Evolutionary conservation across 2,797 vertebrate species (phyloP).

Genomic region (Thripadectes ignobilis): DNA sequence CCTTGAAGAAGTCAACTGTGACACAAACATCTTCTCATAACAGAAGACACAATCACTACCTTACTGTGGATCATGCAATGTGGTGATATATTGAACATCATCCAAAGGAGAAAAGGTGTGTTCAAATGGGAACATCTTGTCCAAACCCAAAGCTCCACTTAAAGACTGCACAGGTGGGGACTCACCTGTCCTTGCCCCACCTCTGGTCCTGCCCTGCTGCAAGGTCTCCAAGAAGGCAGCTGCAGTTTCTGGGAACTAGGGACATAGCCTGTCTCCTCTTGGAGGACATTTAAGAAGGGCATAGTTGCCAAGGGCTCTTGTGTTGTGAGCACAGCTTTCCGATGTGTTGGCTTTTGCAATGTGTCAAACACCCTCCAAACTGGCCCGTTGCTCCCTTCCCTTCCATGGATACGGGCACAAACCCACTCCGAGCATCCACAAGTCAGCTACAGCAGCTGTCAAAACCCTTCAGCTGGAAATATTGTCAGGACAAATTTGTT

Average conservation of each 20-base stretch:
- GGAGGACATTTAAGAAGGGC: neutral
- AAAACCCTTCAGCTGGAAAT: neutral
- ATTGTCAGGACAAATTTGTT: neutral
- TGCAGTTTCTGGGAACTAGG: neutral
- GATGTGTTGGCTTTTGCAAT: neutral
- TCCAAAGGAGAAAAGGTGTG: neutral
- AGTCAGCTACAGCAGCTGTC: neutral
- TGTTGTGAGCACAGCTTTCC: neutral
- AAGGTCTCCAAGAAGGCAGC: neutral
- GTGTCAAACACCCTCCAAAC: accelerated
- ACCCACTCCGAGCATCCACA: accelerated
- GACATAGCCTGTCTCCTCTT: neutral
- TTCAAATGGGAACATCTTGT: neutral
- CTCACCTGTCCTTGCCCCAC: neutral
- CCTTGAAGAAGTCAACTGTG: neutral
- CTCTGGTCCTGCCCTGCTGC: neutral
- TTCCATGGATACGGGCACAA: neutral
- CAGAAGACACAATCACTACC: neutral
- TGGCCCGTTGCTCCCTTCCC: neutral
- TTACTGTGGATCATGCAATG: neutral
- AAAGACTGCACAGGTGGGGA: neutral
- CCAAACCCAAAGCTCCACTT: neutral
- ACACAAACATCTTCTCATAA: neutral
- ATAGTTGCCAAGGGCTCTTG: neutral
- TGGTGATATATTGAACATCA: neutral